Evolutionary conservation across 2,113 vertebrate species (phyloP), one percentile per base, ranked within the genome.

Genomic region (Agapornis roseicollis): DNA sequence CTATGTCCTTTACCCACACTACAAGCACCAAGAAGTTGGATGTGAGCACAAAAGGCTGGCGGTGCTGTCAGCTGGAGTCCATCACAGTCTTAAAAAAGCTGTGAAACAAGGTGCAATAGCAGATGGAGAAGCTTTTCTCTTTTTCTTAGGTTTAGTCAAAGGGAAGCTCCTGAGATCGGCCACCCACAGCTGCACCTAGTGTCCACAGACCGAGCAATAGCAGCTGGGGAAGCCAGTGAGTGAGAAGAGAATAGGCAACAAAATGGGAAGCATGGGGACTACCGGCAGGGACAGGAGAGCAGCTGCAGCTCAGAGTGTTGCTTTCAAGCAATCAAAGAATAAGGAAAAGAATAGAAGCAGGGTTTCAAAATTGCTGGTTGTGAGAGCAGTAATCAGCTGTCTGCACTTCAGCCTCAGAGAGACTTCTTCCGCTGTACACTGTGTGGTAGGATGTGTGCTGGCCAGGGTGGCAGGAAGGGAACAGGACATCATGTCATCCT

Each of bases 241-340:
- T 15, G 11, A 44, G 72, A 60, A 73, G 37, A 83, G 53, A 70
- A 82, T 29, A 19, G 53, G n/a, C 33, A 9, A 68, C 4, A 11
- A 42, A 76, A 60, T 8, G 47, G 55, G 23, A 63, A 83, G 29
- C n/a, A 9, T 1, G 23, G 41, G 44, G 28, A 33, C 27, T 25
- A 42, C 33, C 18, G 37, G 12, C 6, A 53, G 47, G 31, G 63
- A 14, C n/a, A 50, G 68, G 61, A 81, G 52, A 76, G 72, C 64
- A 79, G 80, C 89, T 93, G 92, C 77, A 84, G 61, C 55, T 70
- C 79, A 20, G 22, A 33, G 24, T 4, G 11, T 8, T 71, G 69
- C 70, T 86, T 92, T 68, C 80, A 85, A 86, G 46, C 52, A 85
- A 42, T 33, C 37, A 42, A 73, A 94, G 72, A 60, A 60, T 12